phyloP scores from a whole-genome alignment of 1,140 invertebrate species.

The Eupeodes corollae region DNA sequence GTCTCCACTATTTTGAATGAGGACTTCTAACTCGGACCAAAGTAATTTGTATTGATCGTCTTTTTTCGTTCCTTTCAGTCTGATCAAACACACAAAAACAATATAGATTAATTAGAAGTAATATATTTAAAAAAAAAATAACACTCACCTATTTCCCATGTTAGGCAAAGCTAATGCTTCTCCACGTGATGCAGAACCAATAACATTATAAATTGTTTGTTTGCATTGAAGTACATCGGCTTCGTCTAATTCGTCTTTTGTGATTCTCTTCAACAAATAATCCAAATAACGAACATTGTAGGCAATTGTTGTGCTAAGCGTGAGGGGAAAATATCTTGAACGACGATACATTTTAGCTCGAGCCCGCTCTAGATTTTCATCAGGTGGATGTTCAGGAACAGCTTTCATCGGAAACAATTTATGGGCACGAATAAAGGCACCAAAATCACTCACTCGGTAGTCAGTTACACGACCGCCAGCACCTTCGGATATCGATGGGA shows the following conservation, averaged over 20 bases:
- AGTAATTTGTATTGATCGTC: constrained; percentile 85
- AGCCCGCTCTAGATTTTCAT: constrained; percentile 43
- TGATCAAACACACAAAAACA: too few species aligned
- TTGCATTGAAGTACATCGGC: constrained; percentile 81
- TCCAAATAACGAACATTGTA: constrained; percentile 79
- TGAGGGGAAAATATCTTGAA: constrained; percentile 87
- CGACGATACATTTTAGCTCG: constrained; percentile 58
- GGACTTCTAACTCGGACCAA: constrained; percentile 79
- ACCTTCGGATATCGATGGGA: constrained; percentile 88
- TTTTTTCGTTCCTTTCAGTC: constrained; percentile 46
- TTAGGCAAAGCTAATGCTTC: constrained; percentile 60
- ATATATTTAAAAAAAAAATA: neutral
- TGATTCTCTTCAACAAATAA: constrained; percentile 65
- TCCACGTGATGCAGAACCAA: constrained; percentile 72
- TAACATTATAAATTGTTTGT: constrained; percentile 71
- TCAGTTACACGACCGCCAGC: constrained; percentile 86
- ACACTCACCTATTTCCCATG: constrained; percentile 41
- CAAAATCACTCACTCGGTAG: constrained; percentile 80
- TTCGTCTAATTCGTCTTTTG: constrained; percentile 73
- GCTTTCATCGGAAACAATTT: constrained; percentile 54
- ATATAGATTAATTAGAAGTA: neutral
- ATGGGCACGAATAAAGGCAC: constrained; percentile 76
- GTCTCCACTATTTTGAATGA: constrained; percentile 62
- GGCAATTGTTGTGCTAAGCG: constrained; percentile 60
- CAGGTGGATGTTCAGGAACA: constrained; percentile 37